Evolutionary conservation across 2,113 vertebrate genomes (phyloP).

Genomic region (Odontesthes bonariensis): DNA sequence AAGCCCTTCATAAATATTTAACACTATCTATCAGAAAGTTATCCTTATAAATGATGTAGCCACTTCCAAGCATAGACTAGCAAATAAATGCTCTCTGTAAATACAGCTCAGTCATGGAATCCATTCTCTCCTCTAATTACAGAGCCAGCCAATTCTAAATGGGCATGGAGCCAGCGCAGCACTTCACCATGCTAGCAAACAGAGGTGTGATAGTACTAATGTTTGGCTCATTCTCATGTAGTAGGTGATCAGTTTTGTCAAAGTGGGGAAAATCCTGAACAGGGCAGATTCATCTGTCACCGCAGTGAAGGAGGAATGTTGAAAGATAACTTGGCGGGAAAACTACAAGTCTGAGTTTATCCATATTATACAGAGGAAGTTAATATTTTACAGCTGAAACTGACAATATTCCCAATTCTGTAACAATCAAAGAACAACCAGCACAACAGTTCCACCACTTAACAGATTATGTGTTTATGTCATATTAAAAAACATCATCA

Average conservation of each 20-base stretch:
- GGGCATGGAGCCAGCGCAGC: slow-evolving; percentile 70
- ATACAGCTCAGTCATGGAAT: slow-evolving; percentile 75
- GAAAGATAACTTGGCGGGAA: slow-evolving; percentile 58
- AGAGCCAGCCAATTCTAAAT: slow-evolving; percentile 53
- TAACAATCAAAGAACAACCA: slow-evolving; percentile 5
- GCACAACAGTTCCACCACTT: background rate
- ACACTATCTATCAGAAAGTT: slow-evolving; percentile 72
- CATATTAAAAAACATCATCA: background rate
- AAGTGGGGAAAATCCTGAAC: slow-evolving; percentile 57
- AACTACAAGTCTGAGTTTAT: slow-evolving; percentile 32
- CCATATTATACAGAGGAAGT: slow-evolving; percentile 27
- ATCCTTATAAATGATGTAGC: slow-evolving; percentile 77
- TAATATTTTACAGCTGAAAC: slow-evolving; percentile 36
- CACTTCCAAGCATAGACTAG: slow-evolving; percentile 68
- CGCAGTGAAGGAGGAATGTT: slow-evolving; percentile 36
- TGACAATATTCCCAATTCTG: slow-evolving; percentile 3
- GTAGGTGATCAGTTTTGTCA: slow-evolving; percentile 69
- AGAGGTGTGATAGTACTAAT: slow-evolving; percentile 49
- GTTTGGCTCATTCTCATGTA: slow-evolving; percentile 61
- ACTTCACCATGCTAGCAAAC: slow-evolving; percentile 65
- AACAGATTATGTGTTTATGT: background rate
- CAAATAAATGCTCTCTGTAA: slow-evolving; percentile 76
- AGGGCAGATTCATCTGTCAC: slow-evolving; percentile 63
- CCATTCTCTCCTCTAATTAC: slow-evolving; percentile 69
- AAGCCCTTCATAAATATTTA: slow-evolving; percentile 78